Percentiles rank a stretch among this genome's conserved stretches.
phyloP scores from a whole-genome alignment of 2,113 vertebrate species.

The Rhinogobius similis region DNA sequence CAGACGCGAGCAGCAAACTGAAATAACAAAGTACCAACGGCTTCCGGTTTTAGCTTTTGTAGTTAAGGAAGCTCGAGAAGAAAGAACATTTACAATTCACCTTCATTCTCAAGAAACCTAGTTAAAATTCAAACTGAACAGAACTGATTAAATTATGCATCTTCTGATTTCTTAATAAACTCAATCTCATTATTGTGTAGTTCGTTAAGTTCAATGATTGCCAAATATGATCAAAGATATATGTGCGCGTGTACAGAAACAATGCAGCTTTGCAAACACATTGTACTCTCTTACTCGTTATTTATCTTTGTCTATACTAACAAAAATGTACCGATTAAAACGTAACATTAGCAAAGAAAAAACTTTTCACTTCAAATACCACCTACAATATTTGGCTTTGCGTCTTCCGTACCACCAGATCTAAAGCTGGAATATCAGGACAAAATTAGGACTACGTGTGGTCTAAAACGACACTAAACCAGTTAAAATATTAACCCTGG shows the following conservation, averaged over 20 bases:
- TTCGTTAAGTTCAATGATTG: not conserved
- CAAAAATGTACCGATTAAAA: not conserved
- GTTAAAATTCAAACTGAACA: not conserved
- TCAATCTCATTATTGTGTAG: not conserved
- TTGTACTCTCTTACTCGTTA: not conserved
- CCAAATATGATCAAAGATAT: not conserved
- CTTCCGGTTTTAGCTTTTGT: slow-evolving; percentile 67
- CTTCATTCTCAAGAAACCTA: no score
- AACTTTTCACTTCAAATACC: not conserved
- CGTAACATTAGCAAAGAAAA: not conserved
- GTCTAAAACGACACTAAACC: no score
- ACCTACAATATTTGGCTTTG: no score
- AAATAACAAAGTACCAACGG: slow-evolving; percentile 34
- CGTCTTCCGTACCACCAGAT: no score
- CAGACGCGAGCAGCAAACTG: slow-evolving; percentile 30
- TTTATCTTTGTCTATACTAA: not conserved
- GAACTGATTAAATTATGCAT: not conserved
- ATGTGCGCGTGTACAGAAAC: not conserved
- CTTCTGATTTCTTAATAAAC: not conserved
- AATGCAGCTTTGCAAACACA: not conserved
- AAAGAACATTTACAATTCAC: not conserved
- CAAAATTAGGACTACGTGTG: no score
- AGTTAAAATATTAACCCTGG: no score
- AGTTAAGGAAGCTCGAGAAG: not conserved
- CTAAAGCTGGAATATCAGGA: no score